phyloP scores from a whole-genome alignment of 2,888 invertebrate genomes.

The Polymixis lichenea region DNA sequence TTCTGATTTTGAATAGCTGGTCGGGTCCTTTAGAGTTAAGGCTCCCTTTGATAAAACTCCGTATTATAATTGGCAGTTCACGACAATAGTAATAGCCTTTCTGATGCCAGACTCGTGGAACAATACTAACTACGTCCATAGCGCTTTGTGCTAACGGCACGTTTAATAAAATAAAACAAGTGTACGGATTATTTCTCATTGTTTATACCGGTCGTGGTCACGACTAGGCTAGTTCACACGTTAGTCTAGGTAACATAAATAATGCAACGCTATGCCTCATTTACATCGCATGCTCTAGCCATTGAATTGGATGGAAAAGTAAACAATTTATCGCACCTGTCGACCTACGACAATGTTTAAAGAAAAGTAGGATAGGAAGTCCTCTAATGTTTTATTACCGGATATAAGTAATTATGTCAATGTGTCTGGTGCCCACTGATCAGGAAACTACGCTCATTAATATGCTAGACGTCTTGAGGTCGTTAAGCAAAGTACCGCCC shows the following conservation, averaged over 20 bases:
- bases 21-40: conserved; percentile 3
- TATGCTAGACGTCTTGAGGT: conserved; percentile 50
- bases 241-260: conserved; percentile 53
- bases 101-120: conserved; percentile 15
- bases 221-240: conserved; percentile 67
- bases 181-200: conserved; percentile 42
- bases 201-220: conserved; percentile 57
- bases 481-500: conserved; percentile 32
- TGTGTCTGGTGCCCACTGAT: conserved; percentile 43
- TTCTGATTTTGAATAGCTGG: conserved; percentile 8
- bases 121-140: conserved; percentile 30
- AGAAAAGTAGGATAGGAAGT: conserved; percentile 43
- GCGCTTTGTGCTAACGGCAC: conserved; percentile 47
- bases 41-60: conserved; percentile 26
- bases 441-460: conserved; percentile 55
- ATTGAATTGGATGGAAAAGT: conserved; percentile 54
- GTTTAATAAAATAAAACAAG: conserved; percentile 58
- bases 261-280: conserved; percentile 56
- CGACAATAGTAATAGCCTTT: conserved; percentile 39
- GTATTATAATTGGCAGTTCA: conserved; percentile 32
- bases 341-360: conserved; percentile 41
- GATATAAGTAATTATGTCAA: conserved; percentile 60
- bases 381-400: conserved; percentile 45
- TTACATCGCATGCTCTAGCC: conserved; percentile 47
- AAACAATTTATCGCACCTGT: conserved; percentile 50